A percentile compares a stretch with the other conserved stretches of the same genome.
These are phyloP conservation scores for Diarsia rubi DNA, from an alignment of 2,888 invertebrate genomes.

Conservation along the genomic window DNA sequence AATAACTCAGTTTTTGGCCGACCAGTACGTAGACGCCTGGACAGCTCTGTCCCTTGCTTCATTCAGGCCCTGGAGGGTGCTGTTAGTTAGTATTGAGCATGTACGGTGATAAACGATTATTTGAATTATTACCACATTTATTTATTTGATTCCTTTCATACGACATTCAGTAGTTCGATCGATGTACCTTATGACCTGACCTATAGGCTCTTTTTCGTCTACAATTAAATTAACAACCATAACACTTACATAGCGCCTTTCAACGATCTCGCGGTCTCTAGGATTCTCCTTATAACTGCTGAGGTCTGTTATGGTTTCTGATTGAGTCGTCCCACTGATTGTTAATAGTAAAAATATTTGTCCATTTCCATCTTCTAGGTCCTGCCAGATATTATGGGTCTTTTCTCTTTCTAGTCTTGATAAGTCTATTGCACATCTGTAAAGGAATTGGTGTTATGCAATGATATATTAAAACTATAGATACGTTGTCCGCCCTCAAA, in stretches of 20 bases:
- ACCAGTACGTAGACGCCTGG: no score
- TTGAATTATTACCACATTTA: background rate
- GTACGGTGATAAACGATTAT: background rate
- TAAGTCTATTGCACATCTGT: conserved; percentile 96
- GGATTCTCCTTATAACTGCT: conserved; percentile 96
- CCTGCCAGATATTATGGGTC: conserved; percentile 97
- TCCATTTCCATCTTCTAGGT: conserved; percentile 97
- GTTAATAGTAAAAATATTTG: conserved; percentile 97
- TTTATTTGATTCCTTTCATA: background rate
- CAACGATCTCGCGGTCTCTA: conserved; percentile 92
- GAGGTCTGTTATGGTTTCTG: conserved; percentile 97
- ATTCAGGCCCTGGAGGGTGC: no score
- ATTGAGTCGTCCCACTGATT: conserved; percentile 98
- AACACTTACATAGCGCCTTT: conserved; percentile 93
- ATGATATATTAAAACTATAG: no score
- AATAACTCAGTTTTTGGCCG: no score
- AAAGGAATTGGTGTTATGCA: conserved; percentile 69
- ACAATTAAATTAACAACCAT: background rate
- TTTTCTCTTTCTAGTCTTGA: conserved; percentile 96
- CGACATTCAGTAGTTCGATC: background rate
- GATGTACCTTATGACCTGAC: no score
- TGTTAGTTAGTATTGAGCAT: background rate
- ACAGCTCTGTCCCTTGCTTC: no score
- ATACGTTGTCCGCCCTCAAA: no score
- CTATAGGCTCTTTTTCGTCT: background rate